phyloP scores from a whole-genome alignment of 1,140 invertebrate genomes.

The Stratiolaelaps scimitus region DNA sequence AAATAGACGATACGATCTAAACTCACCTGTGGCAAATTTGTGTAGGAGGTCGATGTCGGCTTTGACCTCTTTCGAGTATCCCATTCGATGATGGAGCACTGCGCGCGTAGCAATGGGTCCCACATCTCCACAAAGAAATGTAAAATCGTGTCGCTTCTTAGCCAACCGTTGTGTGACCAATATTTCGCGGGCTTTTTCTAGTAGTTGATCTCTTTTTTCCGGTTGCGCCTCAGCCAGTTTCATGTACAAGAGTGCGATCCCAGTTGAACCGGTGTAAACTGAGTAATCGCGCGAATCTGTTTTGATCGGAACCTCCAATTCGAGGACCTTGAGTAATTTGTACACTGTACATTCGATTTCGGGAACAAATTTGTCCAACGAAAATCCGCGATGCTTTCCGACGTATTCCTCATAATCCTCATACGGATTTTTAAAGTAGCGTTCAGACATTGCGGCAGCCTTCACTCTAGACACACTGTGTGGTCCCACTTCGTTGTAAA shows the following conservation, averaged over 20 bases:
- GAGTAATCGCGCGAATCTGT: slow-evolving; percentile 40
- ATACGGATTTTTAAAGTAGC: background rate
- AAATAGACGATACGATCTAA: too few species aligned
- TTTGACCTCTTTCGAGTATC: slow-evolving; percentile 34
- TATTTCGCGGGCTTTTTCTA: slow-evolving; percentile 43
- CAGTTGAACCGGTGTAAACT: slow-evolving; percentile 46
- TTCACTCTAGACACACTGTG: too few species aligned
- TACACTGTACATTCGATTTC: slow-evolving; percentile 16
- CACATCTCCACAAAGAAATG: slow-evolving; percentile 63
- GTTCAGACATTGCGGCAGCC: background rate
- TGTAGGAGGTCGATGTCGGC: slow-evolving; percentile 37
- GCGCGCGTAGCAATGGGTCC: slow-evolving; percentile 58
- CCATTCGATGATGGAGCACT: slow-evolving; percentile 49
- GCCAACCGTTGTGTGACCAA: slow-evolving; percentile 42
- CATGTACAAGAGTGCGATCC: slow-evolving; percentile 43
- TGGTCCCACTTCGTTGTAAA: too few species aligned
- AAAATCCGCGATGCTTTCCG: background rate
- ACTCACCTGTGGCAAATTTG: slow-evolving; percentile 36
- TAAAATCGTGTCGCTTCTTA: slow-evolving; percentile 45
- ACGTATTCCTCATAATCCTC: slow-evolving; percentile 9
- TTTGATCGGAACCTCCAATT: slow-evolving; percentile 17
- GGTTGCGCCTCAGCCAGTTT: slow-evolving; percentile 41
- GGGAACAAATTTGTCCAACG: background rate
- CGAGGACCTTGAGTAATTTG: slow-evolving; percentile 13
- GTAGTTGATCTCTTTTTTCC: slow-evolving; percentile 32